A percentile compares a stretch with the other conserved stretches of the same genome.
phyloP scores from a whole-genome alignment of 2,888 invertebrate genomes.

The Mesoligia furuncula region DNA sequence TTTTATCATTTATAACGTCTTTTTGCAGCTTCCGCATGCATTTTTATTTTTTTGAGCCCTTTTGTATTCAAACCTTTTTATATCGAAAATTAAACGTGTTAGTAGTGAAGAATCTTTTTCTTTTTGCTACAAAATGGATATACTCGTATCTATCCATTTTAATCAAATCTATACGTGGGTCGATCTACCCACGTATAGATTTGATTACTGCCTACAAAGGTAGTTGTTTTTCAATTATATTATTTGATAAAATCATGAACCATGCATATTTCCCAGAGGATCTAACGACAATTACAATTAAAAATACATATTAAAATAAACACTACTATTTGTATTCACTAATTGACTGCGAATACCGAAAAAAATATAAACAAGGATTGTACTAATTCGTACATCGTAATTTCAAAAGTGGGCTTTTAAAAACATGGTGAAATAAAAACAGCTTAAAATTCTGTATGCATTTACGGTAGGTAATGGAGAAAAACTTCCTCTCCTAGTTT shows the following conservation, averaged over 20 bases:
- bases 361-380: not conserved
- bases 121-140: no score
- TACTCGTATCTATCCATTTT: no score
- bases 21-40: not conserved
- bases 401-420: not conserved
- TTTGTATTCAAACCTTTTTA: no score
- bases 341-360: not conserved
- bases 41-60: no score
- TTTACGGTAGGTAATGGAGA: constrained; percentile 20
- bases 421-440: constrained; percentile 12
- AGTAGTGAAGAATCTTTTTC: no score
- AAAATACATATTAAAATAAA: not conserved
- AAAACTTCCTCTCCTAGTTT: constrained; percentile 41
- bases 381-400: not conserved
- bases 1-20: not conserved
- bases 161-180: no score
- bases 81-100: no score
- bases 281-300: not conserved
- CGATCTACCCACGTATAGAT: not conserved
- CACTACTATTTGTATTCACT: not conserved
- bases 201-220: not conserved
- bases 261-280: not conserved
- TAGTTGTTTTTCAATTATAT: not conserved
- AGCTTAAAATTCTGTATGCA: constrained; percentile 19
- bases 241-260: not conserved